These are phyloP conservation scores for Limonius californicus DNA, from an alignment of 1,140 invertebrate species.

Conservation along the genomic window DNA sequence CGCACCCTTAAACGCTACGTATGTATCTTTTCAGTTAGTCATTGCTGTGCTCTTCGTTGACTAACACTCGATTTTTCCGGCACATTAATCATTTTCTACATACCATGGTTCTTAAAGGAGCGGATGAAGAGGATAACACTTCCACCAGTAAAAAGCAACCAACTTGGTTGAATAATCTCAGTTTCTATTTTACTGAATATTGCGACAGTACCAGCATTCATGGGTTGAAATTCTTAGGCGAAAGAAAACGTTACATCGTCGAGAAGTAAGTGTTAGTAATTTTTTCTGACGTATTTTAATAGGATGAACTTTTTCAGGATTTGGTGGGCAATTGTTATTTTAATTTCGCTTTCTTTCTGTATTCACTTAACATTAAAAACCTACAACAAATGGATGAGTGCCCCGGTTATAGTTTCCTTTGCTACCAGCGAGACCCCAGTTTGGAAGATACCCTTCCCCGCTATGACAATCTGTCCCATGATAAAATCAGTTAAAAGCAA, in stretches of 20 bases:
- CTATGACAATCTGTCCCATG: constrained; percentile 52
- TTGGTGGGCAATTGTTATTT: too few species aligned
- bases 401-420: constrained; percentile 54
- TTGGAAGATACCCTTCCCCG: constrained; percentile 53
- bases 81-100: too few species aligned
- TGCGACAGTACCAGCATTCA: background rate
- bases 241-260: background rate
- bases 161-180: constrained; percentile 14
- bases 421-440: constrained; percentile 50
- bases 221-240: background rate
- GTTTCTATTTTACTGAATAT: constrained; percentile 16
- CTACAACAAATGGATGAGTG: constrained; percentile 51
- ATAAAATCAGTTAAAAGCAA: constrained; percentile 33
- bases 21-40: too few species aligned
- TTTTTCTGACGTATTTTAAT: background rate
- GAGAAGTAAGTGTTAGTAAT: constrained; percentile 22
- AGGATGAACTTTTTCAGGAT: too few species aligned
- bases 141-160: too few species aligned
- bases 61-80: too few species aligned
- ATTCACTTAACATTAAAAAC: constrained; percentile 46
- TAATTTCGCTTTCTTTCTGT: constrained; percentile 41
- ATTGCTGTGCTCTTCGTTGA: too few species aligned
- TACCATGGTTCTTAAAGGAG: too few species aligned
- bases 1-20: too few species aligned
- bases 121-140: too few species aligned